Evolutionary conservation across 2,888 invertebrate species (phyloP).

Genomic region (Pachycephus smyrnensis): DNA sequence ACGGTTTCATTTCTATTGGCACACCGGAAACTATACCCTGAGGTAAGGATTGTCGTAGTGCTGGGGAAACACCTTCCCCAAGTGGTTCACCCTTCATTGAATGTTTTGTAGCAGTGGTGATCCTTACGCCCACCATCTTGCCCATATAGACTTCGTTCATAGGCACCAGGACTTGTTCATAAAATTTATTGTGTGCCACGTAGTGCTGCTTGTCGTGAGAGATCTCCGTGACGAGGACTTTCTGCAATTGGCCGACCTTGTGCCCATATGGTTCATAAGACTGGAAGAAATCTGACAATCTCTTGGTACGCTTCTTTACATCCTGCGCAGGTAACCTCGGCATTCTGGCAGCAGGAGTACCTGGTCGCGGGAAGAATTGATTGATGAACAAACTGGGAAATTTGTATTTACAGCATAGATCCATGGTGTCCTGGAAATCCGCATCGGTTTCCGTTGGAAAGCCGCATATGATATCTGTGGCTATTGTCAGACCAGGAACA

Average conservation of each 20-base stretch:
- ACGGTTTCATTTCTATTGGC: conserved; percentile 44
- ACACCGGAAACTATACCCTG: conserved; percentile 72
- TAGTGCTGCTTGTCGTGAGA: conserved; percentile 91
- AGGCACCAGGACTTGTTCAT: conserved; percentile 92
- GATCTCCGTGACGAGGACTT: conserved; percentile 91
- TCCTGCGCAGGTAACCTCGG: conserved; percentile 84
- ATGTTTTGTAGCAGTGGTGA: conserved; percentile 78
- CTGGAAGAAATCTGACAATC: conserved; percentile 87
- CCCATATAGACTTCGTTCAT: conserved; percentile 84
- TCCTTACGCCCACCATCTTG: conserved; percentile 82
- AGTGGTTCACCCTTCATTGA: conserved; percentile 81
- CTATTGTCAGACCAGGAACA: conserved; percentile 93
- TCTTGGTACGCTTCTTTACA: conserved; percentile 91
- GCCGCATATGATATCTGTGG: conserved; percentile 98
- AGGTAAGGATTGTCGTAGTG: conserved; percentile 70
- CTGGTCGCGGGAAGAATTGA: conserved; percentile 96
- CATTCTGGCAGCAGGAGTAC: conserved; percentile 96
- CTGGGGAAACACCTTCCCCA: conserved; percentile 58
- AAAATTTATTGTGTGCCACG: conserved; percentile 95
- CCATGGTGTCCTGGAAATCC: conserved; percentile 91
- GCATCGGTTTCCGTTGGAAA: conserved; percentile 95
- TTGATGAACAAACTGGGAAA: conserved; percentile 98
- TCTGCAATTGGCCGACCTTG: conserved; percentile 76
- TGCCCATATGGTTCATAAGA: conserved; percentile 88
- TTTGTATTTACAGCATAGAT: conserved; percentile 84